phyloP scores from a whole-genome alignment of 2,113 vertebrate genomes.

The Ancistrus triradiatus region DNA sequence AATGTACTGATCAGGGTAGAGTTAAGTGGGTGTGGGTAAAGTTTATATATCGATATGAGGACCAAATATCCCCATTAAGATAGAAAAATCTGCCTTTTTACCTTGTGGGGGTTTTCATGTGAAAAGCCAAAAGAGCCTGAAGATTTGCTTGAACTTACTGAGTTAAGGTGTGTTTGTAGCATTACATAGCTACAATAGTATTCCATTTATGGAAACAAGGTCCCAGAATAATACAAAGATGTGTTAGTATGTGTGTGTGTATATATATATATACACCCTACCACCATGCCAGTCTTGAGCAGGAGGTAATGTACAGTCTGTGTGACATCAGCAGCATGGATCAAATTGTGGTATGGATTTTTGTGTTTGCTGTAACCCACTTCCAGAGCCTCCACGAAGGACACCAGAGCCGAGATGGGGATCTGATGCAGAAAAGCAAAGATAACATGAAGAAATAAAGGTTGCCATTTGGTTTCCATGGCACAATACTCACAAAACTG shows the following conservation, averaged over 20 bases:
- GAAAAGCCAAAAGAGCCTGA: too few species aligned
- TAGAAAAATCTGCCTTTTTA: too few species aligned
- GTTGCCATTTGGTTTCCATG: background rate
- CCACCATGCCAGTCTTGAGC: slow-evolving; percentile 89
- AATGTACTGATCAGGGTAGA: slow-evolving; percentile 50
- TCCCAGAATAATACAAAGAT: background rate
- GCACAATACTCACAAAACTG: too few species aligned
- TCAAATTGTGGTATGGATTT: slow-evolving; percentile 97
- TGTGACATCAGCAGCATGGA: slow-evolving; percentile 93
- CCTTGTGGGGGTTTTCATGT: background rate
- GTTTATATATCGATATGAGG: too few species aligned
- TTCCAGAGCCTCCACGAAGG: slow-evolving; percentile 94
- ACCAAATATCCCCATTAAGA: too few species aligned
- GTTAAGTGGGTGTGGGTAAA: slow-evolving; percentile 19
- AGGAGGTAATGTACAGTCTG: slow-evolving; percentile 95
- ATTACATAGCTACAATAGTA: background rate
- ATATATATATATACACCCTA: slow-evolving; percentile 64
- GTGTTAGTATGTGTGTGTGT: slow-evolving; percentile 22
- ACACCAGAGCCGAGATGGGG: slow-evolving; percentile 93
- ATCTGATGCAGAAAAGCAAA: slow-evolving; percentile 70
- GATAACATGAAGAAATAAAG: background rate
- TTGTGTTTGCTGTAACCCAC: slow-evolving; percentile 97
- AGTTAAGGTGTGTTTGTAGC: background rate
- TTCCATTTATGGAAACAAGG: background rate
- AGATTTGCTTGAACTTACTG: too few species aligned